Evolutionary conservation across 2,797 vertebrate species (phyloP).

Genomic region (Gallirallus australis): DNA sequence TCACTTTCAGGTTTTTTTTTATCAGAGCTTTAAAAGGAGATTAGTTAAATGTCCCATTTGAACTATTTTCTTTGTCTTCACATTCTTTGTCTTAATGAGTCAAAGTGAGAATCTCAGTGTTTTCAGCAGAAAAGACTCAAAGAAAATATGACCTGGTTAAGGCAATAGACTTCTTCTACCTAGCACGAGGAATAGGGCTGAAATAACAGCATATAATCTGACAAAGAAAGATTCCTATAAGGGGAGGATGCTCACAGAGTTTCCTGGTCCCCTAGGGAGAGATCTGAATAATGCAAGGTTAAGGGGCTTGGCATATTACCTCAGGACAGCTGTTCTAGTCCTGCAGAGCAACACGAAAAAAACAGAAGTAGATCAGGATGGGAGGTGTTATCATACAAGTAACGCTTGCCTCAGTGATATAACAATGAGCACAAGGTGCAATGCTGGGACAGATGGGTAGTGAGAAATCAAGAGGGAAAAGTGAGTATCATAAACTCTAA

Average conservation of each 20-base stretch:
- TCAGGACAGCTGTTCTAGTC: slow-evolving; percentile 51
- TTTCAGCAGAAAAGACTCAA: neutral
- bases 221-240: neutral
- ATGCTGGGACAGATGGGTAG: neutral
- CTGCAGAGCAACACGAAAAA: slow-evolving; percentile 12
- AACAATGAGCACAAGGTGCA: neutral
- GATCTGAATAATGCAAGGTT: slow-evolving; percentile 45
- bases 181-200: neutral
- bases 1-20: neutral
- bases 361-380: neutral
- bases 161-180: neutral
- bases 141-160: neutral
- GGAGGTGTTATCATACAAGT: neutral
- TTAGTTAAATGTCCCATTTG: neutral
- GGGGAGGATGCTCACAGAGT: neutral
- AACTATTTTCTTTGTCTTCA: slow-evolving; percentile 32
- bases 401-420: neutral
- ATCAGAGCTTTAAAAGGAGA: neutral
- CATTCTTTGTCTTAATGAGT: neutral
- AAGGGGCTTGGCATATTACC: slow-evolving; percentile 37
- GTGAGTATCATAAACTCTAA: neutral
- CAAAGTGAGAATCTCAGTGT: neutral
- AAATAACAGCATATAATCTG: neutral
- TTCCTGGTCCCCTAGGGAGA: neutral
- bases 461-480: slow-evolving; percentile 24